phyloP scores from a whole-genome alignment of 2,888 invertebrate genomes.

The Encarsia formosa region DNA sequence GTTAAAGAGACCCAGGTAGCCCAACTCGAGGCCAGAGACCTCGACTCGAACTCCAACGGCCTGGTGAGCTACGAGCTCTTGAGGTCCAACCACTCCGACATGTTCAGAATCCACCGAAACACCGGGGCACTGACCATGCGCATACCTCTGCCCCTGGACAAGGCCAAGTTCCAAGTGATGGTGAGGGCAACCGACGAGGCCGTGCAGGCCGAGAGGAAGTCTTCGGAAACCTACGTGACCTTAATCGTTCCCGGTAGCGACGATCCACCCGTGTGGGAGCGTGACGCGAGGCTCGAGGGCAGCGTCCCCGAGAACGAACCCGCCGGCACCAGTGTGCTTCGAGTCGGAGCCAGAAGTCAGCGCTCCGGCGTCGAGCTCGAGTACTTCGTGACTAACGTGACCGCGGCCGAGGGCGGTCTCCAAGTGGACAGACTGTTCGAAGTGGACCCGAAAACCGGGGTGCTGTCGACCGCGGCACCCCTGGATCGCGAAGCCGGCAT shows the following conservation, averaged over 20 bases:
- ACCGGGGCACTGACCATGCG: conserved; percentile 63
- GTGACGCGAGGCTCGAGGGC: conserved; percentile 66
- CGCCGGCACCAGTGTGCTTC: conserved; percentile 78
- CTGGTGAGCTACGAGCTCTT: conserved; percentile 86
- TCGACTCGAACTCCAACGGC: conserved; percentile 89
- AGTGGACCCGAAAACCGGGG: conserved; percentile 83
- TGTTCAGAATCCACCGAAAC: conserved; percentile 77
- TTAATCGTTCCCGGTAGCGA: conserved; percentile 67
- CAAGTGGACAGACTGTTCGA: conserved; percentile 88
- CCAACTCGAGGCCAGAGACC: conserved; percentile 77
- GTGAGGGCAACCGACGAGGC: conserved; percentile 90
- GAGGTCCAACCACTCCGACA: conserved; percentile 60
- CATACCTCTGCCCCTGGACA: conserved; percentile 57
- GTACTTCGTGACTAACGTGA: conserved; percentile 87
- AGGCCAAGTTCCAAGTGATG: conserved; percentile 72
- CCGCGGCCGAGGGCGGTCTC: conserved; percentile 61
- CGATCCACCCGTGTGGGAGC: conserved; percentile 45
- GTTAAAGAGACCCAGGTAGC: conserved; percentile 61
- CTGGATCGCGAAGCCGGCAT: conserved; percentile 81
- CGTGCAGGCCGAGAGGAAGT: conserved; percentile 80
- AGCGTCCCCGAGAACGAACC: conserved; percentile 87
- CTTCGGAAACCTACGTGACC: conserved; percentile 81
- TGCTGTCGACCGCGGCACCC: conserved; percentile 77
- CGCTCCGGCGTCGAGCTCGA: conserved; percentile 66
- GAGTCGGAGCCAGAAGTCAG: conserved; percentile 68